Evolutionary conservation across 2,113 vertebrate genomes (phyloP), one percentile per base, ranked within the genome.

Genomic region (Rhabdornis inornatus): DNA sequence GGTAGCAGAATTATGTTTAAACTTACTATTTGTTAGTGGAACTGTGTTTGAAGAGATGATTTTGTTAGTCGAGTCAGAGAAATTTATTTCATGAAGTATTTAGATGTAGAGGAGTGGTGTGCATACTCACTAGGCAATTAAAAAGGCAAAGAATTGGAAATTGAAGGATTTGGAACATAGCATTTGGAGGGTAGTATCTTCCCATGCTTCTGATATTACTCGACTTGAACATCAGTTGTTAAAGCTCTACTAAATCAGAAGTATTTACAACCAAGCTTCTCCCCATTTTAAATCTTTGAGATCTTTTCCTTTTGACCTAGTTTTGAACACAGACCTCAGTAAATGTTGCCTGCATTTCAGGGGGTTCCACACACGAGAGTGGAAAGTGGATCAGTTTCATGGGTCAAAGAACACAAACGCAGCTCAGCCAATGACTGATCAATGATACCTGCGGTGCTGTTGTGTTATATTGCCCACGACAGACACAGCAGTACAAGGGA

Each of bases 361-460:
- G 68, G 68, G 42, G 15, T 7, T 93, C 20, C 52, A 50, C 55
- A 30, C 55, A 20, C 6, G 0, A 7, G 22, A 13, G 3, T 23
- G 45, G 33, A 53, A n/a, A 9, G 7, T 30, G 45, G 33, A 56
- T 45, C 35, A 53, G 55, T 65, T 72, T 35, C 72, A n/a, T 1
- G 9, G 74, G 78, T 83, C 63, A 70, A 35, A 70, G 71, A 63
- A 17, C 33, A 64, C 6, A 49, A 76, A n/a, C 16, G 10, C 55
- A 77, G 78, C 78, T 69, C 55, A 53, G 63, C 42, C 44, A 57
- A 8, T 1, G 2, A 9, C 71, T 49, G 87, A n/a, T 2, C 11
- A 31, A 84, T 45, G 66, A 27, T 22, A 45, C 64, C 87, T 59
- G 18, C 1, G 1, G 87, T 0, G 0, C 37, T 13, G 59, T 2